Conservation (phyloP, 2,888 invertebrate species). For the Monochamus alternatus region DNA sequence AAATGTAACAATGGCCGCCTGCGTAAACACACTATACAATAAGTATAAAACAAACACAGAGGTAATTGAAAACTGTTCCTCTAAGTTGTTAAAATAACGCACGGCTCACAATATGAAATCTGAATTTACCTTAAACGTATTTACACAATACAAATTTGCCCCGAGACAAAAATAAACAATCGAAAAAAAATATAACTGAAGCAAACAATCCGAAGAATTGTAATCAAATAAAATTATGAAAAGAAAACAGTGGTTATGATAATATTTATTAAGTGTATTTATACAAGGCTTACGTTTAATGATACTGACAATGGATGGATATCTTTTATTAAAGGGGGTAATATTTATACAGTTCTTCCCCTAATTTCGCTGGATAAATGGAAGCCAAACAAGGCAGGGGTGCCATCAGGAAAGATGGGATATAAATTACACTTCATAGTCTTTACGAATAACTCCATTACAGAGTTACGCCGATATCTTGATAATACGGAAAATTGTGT, state of each 20-base stretch:
- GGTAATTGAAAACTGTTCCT: slow-evolving; percentile 29
- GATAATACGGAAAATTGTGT: not conserved
- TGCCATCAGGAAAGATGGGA: slow-evolving; percentile 48
- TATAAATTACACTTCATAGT: slow-evolving; percentile 44
- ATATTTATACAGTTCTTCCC: slow-evolving; percentile 54
- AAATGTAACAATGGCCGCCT: not conserved
- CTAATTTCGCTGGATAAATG: slow-evolving; percentile 64
- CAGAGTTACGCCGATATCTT: not conserved
- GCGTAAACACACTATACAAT: slow-evolving; percentile 4
- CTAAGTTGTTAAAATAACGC: slow-evolving; percentile 31
- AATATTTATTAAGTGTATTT: slow-evolving; percentile 65
- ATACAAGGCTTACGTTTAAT: slow-evolving; percentile 63
- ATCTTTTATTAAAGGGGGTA: slow-evolving; percentile 43
- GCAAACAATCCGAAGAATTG: slow-evolving; percentile 46
- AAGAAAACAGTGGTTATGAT: slow-evolving; percentile 63
- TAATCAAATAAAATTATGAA: slow-evolving; percentile 63
- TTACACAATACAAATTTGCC: slow-evolving; percentile 40
- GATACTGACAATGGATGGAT: slow-evolving; percentile 51
- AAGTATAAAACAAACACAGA: slow-evolving; percentile 25
- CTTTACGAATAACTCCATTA: slow-evolving; percentile 32
- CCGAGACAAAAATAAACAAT: slow-evolving; percentile 42
- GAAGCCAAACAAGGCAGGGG: slow-evolving; percentile 65
- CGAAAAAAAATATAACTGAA: slow-evolving; percentile 38
- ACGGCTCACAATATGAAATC: slow-evolving; percentile 17
- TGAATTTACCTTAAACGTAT: slow-evolving; percentile 30